Evolutionary conservation across 2,113 vertebrate genomes (phyloP).

Genomic region (Chelonoidis abingdonii): DNA sequence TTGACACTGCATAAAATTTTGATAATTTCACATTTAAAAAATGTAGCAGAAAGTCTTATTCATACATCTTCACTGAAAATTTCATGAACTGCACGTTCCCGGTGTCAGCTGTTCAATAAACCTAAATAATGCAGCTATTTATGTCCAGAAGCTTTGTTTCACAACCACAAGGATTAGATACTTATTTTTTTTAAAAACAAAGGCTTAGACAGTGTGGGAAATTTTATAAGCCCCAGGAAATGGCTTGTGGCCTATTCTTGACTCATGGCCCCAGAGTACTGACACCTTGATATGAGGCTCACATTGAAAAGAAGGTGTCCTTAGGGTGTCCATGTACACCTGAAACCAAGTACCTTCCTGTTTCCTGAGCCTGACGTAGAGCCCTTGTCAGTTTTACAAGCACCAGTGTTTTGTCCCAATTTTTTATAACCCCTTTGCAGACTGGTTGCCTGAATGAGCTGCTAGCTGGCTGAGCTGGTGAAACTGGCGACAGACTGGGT

Average conservation of each 20-base stretch:
- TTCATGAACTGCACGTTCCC: conserved; percentile 73
- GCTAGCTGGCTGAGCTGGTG: neutral
- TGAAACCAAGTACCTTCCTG: neutral
- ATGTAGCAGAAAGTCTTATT: conserved; percentile 63
- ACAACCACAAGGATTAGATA: conserved; percentile 43
- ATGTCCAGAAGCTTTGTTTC: conserved; percentile 60
- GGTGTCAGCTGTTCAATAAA: conserved; percentile 75
- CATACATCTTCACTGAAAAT: conserved; percentile 65
- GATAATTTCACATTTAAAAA: conserved; percentile 73
- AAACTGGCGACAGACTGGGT: neutral
- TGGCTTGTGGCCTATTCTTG: neutral
- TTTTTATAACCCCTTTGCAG: neutral
- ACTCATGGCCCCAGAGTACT: neutral
- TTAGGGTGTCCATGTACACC: neutral
- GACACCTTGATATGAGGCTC: neutral
- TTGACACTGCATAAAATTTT: conserved; percentile 64
- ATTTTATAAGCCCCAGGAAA: neutral
- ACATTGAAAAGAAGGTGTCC: neutral
- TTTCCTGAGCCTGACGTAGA: neutral
- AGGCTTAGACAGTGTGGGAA: neutral
- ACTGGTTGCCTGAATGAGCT: neutral
- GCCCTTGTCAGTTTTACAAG: neutral
- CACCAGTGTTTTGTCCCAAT: neutral
- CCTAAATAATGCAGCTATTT: conserved; percentile 76
- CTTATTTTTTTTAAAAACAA: neutral